Conservation (phyloP, 1,140 invertebrate genomes). For the Trichonephila clavipes region DNA sequence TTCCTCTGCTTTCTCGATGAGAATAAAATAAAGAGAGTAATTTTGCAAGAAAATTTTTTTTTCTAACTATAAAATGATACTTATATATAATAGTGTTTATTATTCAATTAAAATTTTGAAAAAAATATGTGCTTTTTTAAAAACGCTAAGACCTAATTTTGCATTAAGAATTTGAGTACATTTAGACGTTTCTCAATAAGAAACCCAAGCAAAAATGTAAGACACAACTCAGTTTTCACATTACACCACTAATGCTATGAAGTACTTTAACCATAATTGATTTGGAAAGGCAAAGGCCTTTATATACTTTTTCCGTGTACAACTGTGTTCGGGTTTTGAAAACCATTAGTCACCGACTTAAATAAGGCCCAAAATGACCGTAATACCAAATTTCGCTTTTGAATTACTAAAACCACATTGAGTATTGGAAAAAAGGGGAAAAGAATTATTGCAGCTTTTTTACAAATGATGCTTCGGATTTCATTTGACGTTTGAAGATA, state of each 20-base stretch:
- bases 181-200: background rate
- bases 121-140: too few relatives aligned
- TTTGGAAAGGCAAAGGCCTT: constrained; percentile 39
- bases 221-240: background rate
- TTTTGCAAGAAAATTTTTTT: too few relatives aligned
- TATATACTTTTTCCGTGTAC: constrained; percentile 25
- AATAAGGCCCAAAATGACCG: constrained; percentile 40
- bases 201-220: background rate
- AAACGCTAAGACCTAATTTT: too few relatives aligned
- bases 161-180: too few relatives aligned
- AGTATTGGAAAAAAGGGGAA: background rate
- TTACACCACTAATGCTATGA: background rate
- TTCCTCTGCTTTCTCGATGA: too few relatives aligned
- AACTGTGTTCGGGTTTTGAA: constrained; percentile 44
- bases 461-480: constrained; percentile 44
- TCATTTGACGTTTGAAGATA: constrained; percentile 29
- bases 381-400: constrained; percentile 9
- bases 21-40: too few relatives aligned
- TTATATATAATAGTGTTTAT: too few relatives aligned
- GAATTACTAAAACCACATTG: constrained; percentile 16
- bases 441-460: background rate
- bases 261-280: constrained; percentile 34
- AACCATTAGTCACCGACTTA: constrained; percentile 48
- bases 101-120: too few relatives aligned
- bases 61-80: too few relatives aligned